Evolutionary conservation across 2,113 vertebrate species (phyloP), one percentile per base, ranked within the genome.

Genomic region (Heterotis niloticus): DNA sequence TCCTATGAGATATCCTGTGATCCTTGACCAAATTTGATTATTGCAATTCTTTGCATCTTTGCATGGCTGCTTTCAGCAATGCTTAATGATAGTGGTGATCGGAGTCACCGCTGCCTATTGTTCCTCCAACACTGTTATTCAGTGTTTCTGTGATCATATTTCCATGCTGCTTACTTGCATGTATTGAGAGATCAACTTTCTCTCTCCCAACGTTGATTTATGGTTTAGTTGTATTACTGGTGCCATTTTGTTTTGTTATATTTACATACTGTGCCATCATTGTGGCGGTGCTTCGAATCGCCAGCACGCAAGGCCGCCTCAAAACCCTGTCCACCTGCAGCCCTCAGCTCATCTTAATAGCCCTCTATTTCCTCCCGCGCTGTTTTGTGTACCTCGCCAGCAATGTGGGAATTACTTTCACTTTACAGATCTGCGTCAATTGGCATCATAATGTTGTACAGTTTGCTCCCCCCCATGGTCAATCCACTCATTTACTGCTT

Each of bases 351-450:
- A 80, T 91, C 0, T 87, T 92, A 13, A 90, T 90, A 0, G 86
- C 85, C 7, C 84, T 92, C 7, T 91, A 90, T 80, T 91, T 89
- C 79, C 76, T 91, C 1, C n/a, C n/a, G n/a, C 87, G 91, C 16
- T 89, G 83, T 73, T 90, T 91, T 81, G 84, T 91, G 14, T 91
- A 92, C 79, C 10, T 91, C 0, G 0, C 89, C 0, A 23, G 57
- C 11, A 18, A 17, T 62, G 1, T 85, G n/a, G n/a, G 18, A 82
- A 4, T 17, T 82, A 73, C 82, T 17, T 82, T 87, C 83, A n/a
- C n/a, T n/a, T n/a, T 70, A 24, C 81, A 10, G 87, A 90, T 73
- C 1, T 85, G 3, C 86, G 84, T 1, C n/a, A n/a, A 89, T 90
- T 77, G 67, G 85, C 29, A 0, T 92, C 11, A 70, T 87, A 57